Evolutionary conservation across 2,888 invertebrate species (phyloP), one percentile per base, ranked within the genome.

Genomic region (Colostygia pectinataria): DNA sequence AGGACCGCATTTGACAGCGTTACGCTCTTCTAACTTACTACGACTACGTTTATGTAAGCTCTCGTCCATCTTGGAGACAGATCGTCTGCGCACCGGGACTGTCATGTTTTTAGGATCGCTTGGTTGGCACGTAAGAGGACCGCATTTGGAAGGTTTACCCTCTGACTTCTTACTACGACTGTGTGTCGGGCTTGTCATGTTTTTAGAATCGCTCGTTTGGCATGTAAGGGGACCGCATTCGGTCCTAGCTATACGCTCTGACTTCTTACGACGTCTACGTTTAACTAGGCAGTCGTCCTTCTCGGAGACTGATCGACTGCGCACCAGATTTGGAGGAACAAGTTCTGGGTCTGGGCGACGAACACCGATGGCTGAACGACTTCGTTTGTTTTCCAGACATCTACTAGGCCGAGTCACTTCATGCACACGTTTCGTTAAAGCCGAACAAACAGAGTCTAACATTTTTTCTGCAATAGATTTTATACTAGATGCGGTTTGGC

Each of bases 301-400:
- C 23, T 33, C 43, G 18, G 18, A 27, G 9, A 38, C 25, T 20
- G 45, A 45, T 31, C 29, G 24, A 27, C 45, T 27, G 8, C 38
- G 38, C 18, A 18, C 5, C 2, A 31, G 13, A 9, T 0, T 12
- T n/a, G 7, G 15, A n/a, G 23, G 23, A 23, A 18, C 24, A 6
- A 31, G 13, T 18, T 32, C 32, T 25, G 15, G 18, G 10, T 13
- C 38, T 7, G 12, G 15, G 13, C n/a, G 25, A 18, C 4, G 34
- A 20, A 15, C 10, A 15, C 10, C 12, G 12, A 6, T 25, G n/a
- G 25, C 12, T 18, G 32, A 37, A 15, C 12, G 32, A 25, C 27
- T 32, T 18, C 32, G 38, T 25, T 45, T 32, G 4, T 7, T 8
- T 18, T 38, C 2, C 29, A 38, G 10, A 24, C 13, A 24, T n/a